Conservation (phyloP, 2,113 vertebrate species). For the Maccullochella peelii region DNA sequence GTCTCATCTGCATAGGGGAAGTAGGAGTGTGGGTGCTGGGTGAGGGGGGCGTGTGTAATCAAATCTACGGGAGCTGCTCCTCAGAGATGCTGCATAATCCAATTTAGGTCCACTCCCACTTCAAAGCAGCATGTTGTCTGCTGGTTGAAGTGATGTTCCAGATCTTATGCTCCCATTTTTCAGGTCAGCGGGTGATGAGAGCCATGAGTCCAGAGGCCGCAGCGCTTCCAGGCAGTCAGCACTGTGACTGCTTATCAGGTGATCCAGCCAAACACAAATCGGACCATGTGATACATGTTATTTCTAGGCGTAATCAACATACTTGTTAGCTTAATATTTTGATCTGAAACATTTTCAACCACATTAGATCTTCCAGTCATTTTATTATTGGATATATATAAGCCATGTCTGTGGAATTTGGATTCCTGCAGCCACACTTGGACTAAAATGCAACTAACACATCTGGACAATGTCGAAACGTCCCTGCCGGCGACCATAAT, state of each 20-base stretch:
- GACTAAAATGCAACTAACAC: conserved; percentile 54
- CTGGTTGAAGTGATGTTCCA: conserved; percentile 70
- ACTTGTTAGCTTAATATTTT: background rate
- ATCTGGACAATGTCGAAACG: conserved; percentile 44
- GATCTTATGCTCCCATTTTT: conserved; percentile 60
- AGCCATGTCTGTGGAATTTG: conserved; percentile 6
- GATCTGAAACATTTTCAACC: conserved; percentile 2
- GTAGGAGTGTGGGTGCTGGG: conserved; percentile 44
- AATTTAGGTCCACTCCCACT: conserved; percentile 72
- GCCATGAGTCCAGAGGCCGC: conserved; percentile 53
- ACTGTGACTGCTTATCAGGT: conserved; percentile 29
- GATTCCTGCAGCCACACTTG: conserved; percentile 36
- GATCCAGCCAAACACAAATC: conserved; percentile 31
- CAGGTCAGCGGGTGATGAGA: conserved; percentile 70
- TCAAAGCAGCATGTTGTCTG: conserved; percentile 73
- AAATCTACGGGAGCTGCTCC: conserved; percentile 76
- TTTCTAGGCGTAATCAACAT: background rate
- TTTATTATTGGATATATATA: background rate
- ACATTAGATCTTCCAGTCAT: conserved; percentile 6
- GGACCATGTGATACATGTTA: conserved; percentile 5
- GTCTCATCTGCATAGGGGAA: conserved; percentile 60
- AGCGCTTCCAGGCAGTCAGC: conserved; percentile 43
- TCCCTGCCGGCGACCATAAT: background rate
- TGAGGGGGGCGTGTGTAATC: conserved; percentile 70
- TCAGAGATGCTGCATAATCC: conserved; percentile 71